Conservation (phyloP, 2,888 invertebrate genomes). For the Conchocele bisecta region DNA sequence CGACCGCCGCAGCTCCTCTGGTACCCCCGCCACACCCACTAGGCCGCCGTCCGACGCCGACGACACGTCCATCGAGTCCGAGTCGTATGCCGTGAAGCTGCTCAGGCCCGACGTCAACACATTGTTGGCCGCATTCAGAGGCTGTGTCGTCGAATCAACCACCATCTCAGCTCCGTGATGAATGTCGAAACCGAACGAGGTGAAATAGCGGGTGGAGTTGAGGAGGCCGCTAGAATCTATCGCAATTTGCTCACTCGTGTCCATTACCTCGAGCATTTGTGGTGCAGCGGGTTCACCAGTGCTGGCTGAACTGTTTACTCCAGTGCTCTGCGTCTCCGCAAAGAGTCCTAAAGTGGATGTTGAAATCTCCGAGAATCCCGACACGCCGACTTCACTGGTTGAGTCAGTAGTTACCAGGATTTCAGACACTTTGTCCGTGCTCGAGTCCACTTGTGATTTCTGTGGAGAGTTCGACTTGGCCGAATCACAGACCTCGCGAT, state of each 20-base stretch:
- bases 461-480: constrained; percentile 16
- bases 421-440: constrained; percentile 32
- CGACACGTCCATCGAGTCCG: constrained; percentile 59
- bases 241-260: background rate
- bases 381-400: background rate
- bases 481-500: constrained; percentile 17
- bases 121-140: constrained; percentile 1
- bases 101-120: constrained; percentile 16
- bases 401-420: background rate
- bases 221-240: background rate
- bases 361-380: too few species aligned
- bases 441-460: constrained; percentile 29
- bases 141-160: constrained; percentile 57
- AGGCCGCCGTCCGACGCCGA: constrained; percentile 47
- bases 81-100: constrained; percentile 38
- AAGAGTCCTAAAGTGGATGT: too few species aligned
- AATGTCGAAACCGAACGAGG: constrained; percentile 32
- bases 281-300: background rate
- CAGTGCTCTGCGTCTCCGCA: background rate
- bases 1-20: constrained; percentile 43
- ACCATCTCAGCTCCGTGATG: constrained; percentile 45
- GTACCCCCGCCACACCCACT: constrained; percentile 15
- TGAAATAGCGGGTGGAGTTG: background rate
- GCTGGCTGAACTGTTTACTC: constrained; percentile 40
- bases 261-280: background rate